Base-by-base conservation (phyloP, 35 echinoderm and acorn worm genomes). In the Holothuria glaberrima region DNA sequence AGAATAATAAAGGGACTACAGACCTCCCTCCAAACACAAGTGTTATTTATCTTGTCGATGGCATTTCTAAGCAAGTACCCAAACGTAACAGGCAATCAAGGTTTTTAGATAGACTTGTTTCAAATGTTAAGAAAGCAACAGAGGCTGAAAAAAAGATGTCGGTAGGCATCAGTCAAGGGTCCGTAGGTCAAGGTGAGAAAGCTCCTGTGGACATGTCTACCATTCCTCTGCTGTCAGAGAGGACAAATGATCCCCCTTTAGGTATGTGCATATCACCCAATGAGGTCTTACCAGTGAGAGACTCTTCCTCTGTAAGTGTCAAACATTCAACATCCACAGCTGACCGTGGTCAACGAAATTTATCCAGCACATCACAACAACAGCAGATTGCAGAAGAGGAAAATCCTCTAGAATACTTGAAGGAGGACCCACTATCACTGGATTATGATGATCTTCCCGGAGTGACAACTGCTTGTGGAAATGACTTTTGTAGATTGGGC, bases 401-500 rank as follows among this genome's bases (percentile, higher is more conserved):
- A 17, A 41, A 29, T 24, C 1, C 21, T 44, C 9, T 18, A 83
- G 82, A 86, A 73, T 54, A 54, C 16, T 54, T 54, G 0, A 66
- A 90, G 16, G 78, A 48, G 22, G 14, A 50, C 16, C 60, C 80
- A 58, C 46, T 57, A 81, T 64, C 81, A 68, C 41, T 29, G 2
- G 67, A 72, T 70, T 86, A 69, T 32, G 71, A 88, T 50, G 59
- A 88, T 58, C n/a, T 79, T n/a, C 89, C 89, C 21, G 71, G 74
- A 41, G 26, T 21, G 22, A 17, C 68, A 41, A 17, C 86, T 25
- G 6, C 52, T 20, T 95, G 94, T 84, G 75, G 86, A 21, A 95
- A 85, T 68, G 94, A 92, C 14, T 95, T 91, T 58, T 97, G 95
- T 71, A 83, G 95, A 16, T 50, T 97, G 58, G 95, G 95, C 27